Base-by-base conservation (phyloP, 2,888 invertebrate species). In the Lymantria monacha region DNA sequence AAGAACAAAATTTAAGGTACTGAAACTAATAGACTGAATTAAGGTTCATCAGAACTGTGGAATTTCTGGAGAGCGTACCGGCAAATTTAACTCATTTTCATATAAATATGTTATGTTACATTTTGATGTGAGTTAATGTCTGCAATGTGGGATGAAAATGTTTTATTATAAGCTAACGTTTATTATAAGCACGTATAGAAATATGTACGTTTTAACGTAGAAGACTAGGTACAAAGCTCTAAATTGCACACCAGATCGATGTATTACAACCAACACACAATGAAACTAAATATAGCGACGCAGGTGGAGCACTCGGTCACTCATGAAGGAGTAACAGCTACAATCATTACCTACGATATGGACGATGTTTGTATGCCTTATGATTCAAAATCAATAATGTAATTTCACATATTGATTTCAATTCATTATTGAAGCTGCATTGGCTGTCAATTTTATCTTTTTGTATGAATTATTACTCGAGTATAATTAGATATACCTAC, bases 241-340 rank as follows among this genome's bases (percentile, higher is more conserved):
- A 69, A 70, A 72, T 72, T 71, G 69, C 66, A 65, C 72, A 73
- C 74, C 72, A 77, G 76, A 79, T 80, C 79, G 76, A 81, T 85
- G 79, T 79, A 77, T 75, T 76, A 80, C 78, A 74, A 73, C 74
- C 78, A 82, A 77, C 81, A 81, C 79, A 87, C 87, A 89, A 87
- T 87, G 84, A 79, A 76, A 80, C 87, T 89, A 90, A 88, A 83
- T 87, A 87, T 89, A 89, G 86, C 77, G 65, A 54, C 70, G 74
- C 82, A 83, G 83, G 80, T 82, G 80, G 79, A 79, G 76, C 74
- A 76, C 72, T 69, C 76, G 71, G 72, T 70, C 76, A 68, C 70
- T 75, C 68, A 74, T 72, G 73, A 77, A 75, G 76, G 76, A 75
- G 72, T 70, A 74, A 70, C 68, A 72, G 66, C 65, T 64, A 62